A percentile compares a stretch with the other conserved stretches of the same genome.
Evolutionary conservation across 2,797 vertebrate genomes (phyloP).

Genomic region (Leucoraja ocellata): DNA sequence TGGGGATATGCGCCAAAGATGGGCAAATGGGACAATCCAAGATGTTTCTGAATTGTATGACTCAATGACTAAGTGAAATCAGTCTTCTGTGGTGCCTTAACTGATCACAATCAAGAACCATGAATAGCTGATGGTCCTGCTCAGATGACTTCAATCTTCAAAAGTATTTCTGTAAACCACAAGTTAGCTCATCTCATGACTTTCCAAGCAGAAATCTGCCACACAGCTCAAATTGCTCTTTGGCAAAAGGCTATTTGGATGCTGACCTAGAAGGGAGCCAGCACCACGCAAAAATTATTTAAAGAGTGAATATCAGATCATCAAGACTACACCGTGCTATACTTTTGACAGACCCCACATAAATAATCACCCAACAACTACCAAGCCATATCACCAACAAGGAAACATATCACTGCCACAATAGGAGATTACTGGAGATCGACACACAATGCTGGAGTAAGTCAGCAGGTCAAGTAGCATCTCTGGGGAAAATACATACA

Average conservation of each 20-base stretch:
- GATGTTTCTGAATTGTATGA: too few species aligned
- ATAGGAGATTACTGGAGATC: too few species aligned
- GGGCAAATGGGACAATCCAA: too few species aligned
- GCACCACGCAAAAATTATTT: not conserved
- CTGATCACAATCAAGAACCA: not conserved
- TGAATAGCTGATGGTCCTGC: not conserved
- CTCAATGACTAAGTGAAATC: too few species aligned
- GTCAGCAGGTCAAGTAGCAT: too few species aligned
- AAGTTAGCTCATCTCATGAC: not conserved
- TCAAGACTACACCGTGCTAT: too few species aligned
- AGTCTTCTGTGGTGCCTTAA: too few species aligned
- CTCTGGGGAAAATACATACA: too few species aligned
- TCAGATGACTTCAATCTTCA: not conserved
- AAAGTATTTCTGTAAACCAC: not conserved
- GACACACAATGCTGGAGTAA: too few species aligned
- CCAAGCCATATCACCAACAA: not conserved
- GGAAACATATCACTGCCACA: not conserved
- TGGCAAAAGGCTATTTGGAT: not conserved
- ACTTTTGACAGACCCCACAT: not conserved
- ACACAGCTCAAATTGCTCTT: not conserved
- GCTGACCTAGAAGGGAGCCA: not conserved
- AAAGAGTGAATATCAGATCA: not conserved
- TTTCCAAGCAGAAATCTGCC: not conserved
- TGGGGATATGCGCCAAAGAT: too few species aligned
- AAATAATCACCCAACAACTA: not conserved